Conservation (phyloP, 2,888 invertebrate species). For the Amphipoea oculea region DNA sequence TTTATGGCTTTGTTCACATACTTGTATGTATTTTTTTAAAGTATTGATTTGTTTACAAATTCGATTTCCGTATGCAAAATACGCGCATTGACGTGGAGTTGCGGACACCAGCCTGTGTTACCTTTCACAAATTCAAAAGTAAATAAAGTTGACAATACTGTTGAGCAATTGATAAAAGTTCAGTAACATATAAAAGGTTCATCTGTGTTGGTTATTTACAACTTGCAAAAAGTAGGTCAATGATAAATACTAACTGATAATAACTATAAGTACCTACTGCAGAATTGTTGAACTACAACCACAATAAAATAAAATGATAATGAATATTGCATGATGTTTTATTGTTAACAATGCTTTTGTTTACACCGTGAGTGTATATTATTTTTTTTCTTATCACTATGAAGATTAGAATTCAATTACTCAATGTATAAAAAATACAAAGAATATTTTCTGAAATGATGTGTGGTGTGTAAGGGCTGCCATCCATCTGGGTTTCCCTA, state of each 20-base stretch:
- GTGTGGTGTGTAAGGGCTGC: background rate
- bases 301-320: constrained; percentile 25
- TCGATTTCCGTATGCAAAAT: background rate
- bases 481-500: background rate
- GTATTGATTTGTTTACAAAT: constrained; percentile 8
- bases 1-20: background rate
- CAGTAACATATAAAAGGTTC: constrained; percentile 73
- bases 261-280: constrained; percentile 19
- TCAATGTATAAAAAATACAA: background rate
- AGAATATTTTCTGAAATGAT: background rate
- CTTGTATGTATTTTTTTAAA: background rate
- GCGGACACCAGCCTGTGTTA: no score
- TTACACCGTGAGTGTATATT: background rate
- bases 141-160: constrained; percentile 6
- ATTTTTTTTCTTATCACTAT: background rate
- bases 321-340: constrained; percentile 31
- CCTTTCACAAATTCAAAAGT: constrained; percentile 5
- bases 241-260: constrained; percentile 74
- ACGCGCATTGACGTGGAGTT: no score
- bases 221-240: constrained; percentile 75
- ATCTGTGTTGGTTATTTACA: constrained; percentile 68
- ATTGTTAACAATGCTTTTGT: constrained; percentile 15
- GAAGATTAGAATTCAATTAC: constrained; percentile 8
- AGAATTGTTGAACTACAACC: constrained; percentile 21
- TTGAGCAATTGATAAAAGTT: constrained; percentile 68